phyloP scores from a whole-genome alignment of 2,113 vertebrate genomes.

The Dolichallabes microphthalmus region DNA sequence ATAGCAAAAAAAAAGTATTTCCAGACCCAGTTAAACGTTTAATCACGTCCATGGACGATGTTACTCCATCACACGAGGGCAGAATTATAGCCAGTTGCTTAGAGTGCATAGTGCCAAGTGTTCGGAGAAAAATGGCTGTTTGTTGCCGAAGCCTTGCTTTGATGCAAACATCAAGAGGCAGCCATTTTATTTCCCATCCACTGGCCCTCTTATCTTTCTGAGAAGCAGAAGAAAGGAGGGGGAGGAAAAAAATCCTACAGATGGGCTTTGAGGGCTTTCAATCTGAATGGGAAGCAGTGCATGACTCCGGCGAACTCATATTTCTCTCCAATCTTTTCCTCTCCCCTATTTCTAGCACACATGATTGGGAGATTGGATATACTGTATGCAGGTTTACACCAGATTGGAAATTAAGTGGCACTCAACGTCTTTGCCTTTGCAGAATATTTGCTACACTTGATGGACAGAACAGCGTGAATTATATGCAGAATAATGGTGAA shows the following conservation, averaged over 20 bases:
- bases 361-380: constrained; percentile 37
- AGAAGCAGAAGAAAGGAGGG: constrained; percentile 5
- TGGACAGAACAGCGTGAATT: constrained; percentile 58
- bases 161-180: not conserved
- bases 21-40: not conserved
- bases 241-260: constrained; percentile 55
- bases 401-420: constrained; percentile 68
- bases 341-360: constrained; percentile 18
- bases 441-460: constrained; percentile 48
- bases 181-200: not conserved
- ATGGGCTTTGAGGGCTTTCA: constrained; percentile 65
- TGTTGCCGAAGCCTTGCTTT: not conserved
- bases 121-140: not conserved
- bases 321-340: not conserved
- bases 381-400: constrained; percentile 53
- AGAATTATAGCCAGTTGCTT: not conserved
- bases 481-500: constrained; percentile 48
- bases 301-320: constrained; percentile 40
- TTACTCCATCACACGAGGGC: not conserved
- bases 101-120: not conserved
- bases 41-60: not conserved
- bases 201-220: constrained; percentile 47
- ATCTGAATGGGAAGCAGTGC: constrained; percentile 56
- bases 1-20: not conserved
- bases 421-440: constrained; percentile 52